Percentiles rank a stretch among this genome's conserved stretches.
Evolutionary conservation across 2,888 invertebrate species (phyloP).

Genomic region (Encarsia formosa): DNA sequence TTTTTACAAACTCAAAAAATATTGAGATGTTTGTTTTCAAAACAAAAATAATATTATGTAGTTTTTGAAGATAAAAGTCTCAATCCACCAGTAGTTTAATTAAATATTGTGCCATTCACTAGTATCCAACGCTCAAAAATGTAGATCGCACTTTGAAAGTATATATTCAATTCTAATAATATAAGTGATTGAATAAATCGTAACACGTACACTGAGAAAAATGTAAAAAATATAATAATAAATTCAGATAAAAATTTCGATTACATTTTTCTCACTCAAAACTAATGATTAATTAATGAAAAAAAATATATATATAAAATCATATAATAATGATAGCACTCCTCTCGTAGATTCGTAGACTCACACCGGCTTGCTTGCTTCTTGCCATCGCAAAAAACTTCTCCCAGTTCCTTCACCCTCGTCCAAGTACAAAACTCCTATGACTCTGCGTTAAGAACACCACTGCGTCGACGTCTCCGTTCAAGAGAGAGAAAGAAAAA

Average conservation of each 20-base stretch:
- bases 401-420: conserved; percentile 27
- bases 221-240: conserved; percentile 2
- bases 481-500: conserved; percentile 5
- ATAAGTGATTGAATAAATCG: conserved; percentile 8
- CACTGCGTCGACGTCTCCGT: conserved; percentile 17
- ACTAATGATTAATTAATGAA: no score
- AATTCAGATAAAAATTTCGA: background rate
- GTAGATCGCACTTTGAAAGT: conserved; percentile 12
- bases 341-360: conserved; percentile 29
- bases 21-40: no score
- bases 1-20: no score
- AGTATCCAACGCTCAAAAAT: background rate
- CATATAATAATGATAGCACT: conserved; percentile 25
- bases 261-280: no score
- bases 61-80: no score
- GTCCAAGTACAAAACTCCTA: conserved; percentile 24
- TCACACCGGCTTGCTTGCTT: conserved; percentile 28
- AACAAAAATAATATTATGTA: no score
- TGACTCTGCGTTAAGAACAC: conserved; percentile 19
- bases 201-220: conserved; percentile 16
- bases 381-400: conserved; percentile 30
- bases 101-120: background rate
- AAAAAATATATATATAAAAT: conserved; percentile 4
- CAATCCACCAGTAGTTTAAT: no score
- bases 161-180: conserved; percentile 2